Conservation (phyloP, 2,113 vertebrate genomes). For the Aegithalos caudatus region DNA sequence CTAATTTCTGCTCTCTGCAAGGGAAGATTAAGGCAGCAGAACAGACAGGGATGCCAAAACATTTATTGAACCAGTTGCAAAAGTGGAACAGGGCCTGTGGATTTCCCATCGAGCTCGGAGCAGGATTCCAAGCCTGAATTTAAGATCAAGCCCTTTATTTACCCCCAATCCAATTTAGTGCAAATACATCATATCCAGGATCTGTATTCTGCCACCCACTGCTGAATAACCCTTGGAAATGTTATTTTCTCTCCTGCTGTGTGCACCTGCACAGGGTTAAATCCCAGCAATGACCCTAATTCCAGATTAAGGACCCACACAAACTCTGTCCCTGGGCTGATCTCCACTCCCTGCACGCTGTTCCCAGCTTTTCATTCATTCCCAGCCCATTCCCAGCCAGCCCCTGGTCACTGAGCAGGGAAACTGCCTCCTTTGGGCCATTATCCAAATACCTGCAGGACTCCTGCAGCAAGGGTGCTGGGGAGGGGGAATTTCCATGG, state of each 20-base stretch:
- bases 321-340: neutral
- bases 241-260: neutral
- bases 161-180: neutral
- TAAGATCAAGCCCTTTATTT: neutral
- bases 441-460: neutral
- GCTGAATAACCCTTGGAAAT: neutral
- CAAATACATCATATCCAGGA: neutral
- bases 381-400: neutral
- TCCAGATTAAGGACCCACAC: neutral
- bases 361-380: neutral
- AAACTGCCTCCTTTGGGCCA: neutral
- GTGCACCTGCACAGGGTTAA: neutral
- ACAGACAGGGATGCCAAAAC: conserved; percentile 8
- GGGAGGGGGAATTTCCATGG: neutral
- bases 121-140: neutral
- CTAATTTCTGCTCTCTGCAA: neutral
- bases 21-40: neutral
- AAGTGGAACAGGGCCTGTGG: neutral
- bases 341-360: neutral
- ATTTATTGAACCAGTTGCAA: neutral
- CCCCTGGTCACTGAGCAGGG: neutral
- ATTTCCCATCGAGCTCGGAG: neutral
- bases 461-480: neutral
- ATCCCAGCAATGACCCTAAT: neutral
- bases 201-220: neutral